Percentiles rank a stretch among this genome's conserved stretches.
Conservation (phyloP, 2,797 vertebrate genomes). For the Ctenopoma kingsleyae region DNA sequence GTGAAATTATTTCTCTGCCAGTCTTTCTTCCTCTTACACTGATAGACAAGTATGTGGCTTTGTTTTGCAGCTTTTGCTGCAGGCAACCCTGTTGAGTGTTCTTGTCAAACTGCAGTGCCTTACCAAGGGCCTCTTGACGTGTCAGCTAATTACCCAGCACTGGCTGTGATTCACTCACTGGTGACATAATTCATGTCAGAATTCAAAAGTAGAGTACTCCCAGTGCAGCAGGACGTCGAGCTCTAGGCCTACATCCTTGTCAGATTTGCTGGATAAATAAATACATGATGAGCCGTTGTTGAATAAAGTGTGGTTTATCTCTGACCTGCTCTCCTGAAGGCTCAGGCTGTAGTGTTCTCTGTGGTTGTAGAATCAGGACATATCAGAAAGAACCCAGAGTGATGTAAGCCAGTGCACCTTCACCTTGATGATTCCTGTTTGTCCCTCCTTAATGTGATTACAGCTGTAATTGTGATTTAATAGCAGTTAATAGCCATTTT, state of each 20-base stretch:
- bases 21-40: not conserved
- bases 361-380: slow-evolving; percentile 7
- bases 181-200: slow-evolving; percentile 47
- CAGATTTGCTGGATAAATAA: slow-evolving; percentile 47
- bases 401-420: not conserved
- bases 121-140: slow-evolving; percentile 48
- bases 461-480: not conserved
- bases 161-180: slow-evolving; percentile 42
- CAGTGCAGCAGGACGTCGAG: not conserved
- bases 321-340: slow-evolving; percentile 7
- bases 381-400: not conserved
- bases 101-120: slow-evolving; percentile 41
- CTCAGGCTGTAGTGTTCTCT: slow-evolving; percentile 1
- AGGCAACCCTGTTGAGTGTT: slow-evolving; percentile 31
- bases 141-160: slow-evolving; percentile 48
- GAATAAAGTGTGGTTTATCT: slow-evolving; percentile 25
- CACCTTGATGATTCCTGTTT: not conserved
- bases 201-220: slow-evolving; percentile 13
- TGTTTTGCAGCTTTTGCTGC: slow-evolving; percentile 9
- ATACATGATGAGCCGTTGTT: slow-evolving; percentile 13
- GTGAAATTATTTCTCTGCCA: not conserved
- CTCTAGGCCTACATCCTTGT: slow-evolving; percentile 16
- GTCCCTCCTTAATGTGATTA: slow-evolving; percentile 18
- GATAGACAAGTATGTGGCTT: not conserved
- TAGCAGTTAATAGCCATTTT: not conserved